Percentiles rank a stretch among this genome's conserved stretches.
Conservation (phyloP, 2,113 vertebrate genomes). For the Pterocles orientalis region DNA sequence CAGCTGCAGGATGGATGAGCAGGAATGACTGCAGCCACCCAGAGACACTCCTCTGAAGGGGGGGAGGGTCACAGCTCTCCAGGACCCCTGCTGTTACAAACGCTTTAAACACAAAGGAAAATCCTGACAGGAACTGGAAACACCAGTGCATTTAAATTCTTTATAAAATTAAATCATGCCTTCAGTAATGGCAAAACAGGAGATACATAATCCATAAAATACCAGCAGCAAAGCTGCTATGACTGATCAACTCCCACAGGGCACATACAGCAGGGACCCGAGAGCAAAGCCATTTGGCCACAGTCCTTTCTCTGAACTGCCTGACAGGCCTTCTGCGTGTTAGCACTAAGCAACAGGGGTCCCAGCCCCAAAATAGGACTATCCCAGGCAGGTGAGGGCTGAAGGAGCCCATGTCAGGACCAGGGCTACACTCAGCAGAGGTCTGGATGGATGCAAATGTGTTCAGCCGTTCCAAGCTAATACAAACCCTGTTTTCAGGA, state of each 20-base stretch:
- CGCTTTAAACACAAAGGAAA: background rate
- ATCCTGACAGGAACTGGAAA: background rate
- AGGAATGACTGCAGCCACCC: background rate
- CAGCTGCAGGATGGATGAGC: background rate
- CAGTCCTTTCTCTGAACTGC: background rate
- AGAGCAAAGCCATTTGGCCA: background rate
- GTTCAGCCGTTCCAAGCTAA: background rate
- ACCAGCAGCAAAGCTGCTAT: constrained; percentile 14
- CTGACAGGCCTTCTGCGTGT: accelerated
- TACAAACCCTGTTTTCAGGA: background rate
- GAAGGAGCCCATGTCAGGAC: background rate
- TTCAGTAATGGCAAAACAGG: background rate
- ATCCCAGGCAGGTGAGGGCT: background rate
- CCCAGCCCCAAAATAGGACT: accelerated
- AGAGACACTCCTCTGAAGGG: background rate
- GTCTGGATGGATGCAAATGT: background rate
- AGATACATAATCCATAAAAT: constrained; percentile 26
- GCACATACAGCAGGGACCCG: background rate
- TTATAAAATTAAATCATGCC: constrained; percentile 19
- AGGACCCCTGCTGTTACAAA: background rate
- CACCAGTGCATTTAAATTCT: constrained; percentile 21
- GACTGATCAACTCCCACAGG: background rate
- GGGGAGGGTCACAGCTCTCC: background rate
- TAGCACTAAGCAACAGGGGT: background rate
- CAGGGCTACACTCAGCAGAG: background rate